Conservation (phyloP, 2,888 invertebrate species). For the Craniophora ligustri region DNA sequence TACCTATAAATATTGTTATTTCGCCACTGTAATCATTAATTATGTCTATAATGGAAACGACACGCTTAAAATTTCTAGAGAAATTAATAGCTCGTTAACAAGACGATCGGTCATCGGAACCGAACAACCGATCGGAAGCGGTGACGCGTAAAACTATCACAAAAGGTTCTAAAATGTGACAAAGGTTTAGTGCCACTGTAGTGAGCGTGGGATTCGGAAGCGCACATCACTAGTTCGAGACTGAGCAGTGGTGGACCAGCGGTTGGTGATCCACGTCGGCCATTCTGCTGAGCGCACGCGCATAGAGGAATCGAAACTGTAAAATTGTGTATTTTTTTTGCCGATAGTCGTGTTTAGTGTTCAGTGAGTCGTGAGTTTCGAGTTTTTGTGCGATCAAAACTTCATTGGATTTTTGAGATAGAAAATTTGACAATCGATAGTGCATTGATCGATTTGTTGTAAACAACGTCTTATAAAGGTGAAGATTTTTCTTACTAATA, state of each 20-base stretch:
- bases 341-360: slow-evolving; percentile 44
- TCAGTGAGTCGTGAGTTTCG: slow-evolving; percentile 51
- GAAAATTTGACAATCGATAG: slow-evolving; percentile 63
- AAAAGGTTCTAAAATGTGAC: slow-evolving; percentile 55
- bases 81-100: slow-evolving; percentile 53
- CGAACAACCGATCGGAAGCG: slow-evolving; percentile 29
- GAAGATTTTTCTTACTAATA: slow-evolving; percentile 11
- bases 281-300: slow-evolving; percentile 71
- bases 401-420: slow-evolving; percentile 64
- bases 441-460: slow-evolving; percentile 38
- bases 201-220: slow-evolving; percentile 71
- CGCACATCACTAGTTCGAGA: slow-evolving; percentile 54
- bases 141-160: slow-evolving; percentile 66
- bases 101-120: slow-evolving; percentile 43
- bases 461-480: slow-evolving; percentile 24
- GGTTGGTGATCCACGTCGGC: slow-evolving; percentile 73
- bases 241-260: slow-evolving; percentile 66
- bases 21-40: slow-evolving; percentile 20
- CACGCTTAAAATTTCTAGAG: slow-evolving; percentile 37
- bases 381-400: slow-evolving; percentile 50
- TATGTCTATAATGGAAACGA: slow-evolving; percentile 33
- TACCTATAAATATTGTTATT: slow-evolving; percentile 3
- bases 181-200: slow-evolving; percentile 66
- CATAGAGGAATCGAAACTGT: slow-evolving; percentile 51
- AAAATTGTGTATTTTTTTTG: slow-evolving; percentile 46